Conservation (phyloP, 2,888 invertebrate genomes). For the Cecidostiba fungosa region DNA sequence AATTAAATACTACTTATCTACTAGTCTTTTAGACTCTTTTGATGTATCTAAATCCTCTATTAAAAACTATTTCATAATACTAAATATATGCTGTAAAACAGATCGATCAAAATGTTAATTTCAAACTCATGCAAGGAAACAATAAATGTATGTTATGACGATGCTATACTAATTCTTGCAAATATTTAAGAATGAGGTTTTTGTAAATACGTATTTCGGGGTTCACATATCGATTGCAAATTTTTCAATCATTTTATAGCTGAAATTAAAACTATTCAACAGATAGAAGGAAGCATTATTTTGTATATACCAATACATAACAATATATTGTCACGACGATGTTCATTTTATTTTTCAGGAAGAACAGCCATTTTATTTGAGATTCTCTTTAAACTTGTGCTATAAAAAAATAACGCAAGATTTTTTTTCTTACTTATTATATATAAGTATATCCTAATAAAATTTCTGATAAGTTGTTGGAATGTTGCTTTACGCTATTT, state of each 20-base stretch:
- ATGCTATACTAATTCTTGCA: background rate
- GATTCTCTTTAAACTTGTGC: slow-evolving; percentile 9
- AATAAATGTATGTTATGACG: background rate
- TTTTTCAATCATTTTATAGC: background rate
- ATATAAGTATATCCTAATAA: slow-evolving; percentile 25
- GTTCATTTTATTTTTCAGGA: background rate
- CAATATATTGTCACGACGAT: slow-evolving; percentile 50
- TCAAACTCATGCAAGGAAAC: background rate
- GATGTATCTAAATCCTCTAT: slow-evolving; percentile 19
- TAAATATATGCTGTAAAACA: slow-evolving; percentile 24
- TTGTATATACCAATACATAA: slow-evolving; percentile 16
- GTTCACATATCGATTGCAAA: background rate
- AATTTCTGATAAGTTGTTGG: slow-evolving; percentile 28
- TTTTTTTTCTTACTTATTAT: background rate
- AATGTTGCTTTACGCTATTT: slow-evolving; percentile 26
- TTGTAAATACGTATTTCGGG: background rate
- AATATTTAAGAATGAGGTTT: background rate
- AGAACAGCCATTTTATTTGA: slow-evolving; percentile 13
- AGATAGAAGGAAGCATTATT: background rate
- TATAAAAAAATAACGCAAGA: slow-evolving; percentile 40
- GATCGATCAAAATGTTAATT: slow-evolving; percentile 6
- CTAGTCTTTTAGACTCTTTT: slow-evolving; percentile 30
- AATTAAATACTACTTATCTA: slow-evolving; percentile 42
- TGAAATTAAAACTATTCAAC: slow-evolving; percentile 11
- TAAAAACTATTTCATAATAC: slow-evolving; percentile 29